phyloP scores from a whole-genome alignment of 1,140 invertebrate genomes.

The Drosophila ambigua region DNA sequence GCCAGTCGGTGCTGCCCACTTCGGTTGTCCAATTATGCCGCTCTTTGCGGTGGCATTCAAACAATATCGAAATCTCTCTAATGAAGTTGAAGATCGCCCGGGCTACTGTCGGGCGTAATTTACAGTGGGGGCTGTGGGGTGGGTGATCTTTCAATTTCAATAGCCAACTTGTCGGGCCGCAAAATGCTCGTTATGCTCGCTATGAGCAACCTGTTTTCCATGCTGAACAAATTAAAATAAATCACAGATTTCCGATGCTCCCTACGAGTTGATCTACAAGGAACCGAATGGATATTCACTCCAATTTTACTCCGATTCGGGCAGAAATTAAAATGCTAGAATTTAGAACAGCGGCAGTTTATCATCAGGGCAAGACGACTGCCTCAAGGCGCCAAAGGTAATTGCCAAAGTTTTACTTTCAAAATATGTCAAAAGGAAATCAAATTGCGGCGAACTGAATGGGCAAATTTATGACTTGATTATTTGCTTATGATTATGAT shows the following conservation, averaged over 20 bases:
- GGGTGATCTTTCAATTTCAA: too few relatives aligned
- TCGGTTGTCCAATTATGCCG: conserved; percentile 57
- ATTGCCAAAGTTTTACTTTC: conserved; percentile 68
- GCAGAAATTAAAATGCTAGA: conserved; percentile 14
- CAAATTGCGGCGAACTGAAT: conserved; percentile 49
- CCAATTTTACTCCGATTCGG: not conserved
- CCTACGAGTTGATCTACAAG: too few relatives aligned
- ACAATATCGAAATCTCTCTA: conserved; percentile 82
- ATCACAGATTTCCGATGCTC: too few relatives aligned
- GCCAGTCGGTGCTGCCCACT: conserved; percentile 11
- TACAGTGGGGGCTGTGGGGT: conserved; percentile 17
- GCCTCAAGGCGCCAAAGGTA: conserved; percentile 51
- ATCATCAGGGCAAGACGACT: conserved; percentile 50
- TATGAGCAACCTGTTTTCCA: too few relatives aligned
- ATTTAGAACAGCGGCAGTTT: conserved; percentile 50
- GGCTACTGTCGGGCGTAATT: conserved; percentile 81
- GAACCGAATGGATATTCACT: not conserved
- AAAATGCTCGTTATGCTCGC: too few relatives aligned
- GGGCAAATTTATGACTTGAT: conserved; percentile 78
- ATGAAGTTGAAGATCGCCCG: conserved; percentile 82
- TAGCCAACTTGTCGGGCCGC: too few relatives aligned
- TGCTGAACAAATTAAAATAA: too few relatives aligned
- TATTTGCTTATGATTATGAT: conserved; percentile 81
- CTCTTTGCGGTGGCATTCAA: conserved; percentile 76
- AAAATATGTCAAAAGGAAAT: conserved; percentile 61